Evolutionary conservation across 2,888 invertebrate genomes (phyloP).

Genomic region (Rugalucina vietnamica): DNA sequence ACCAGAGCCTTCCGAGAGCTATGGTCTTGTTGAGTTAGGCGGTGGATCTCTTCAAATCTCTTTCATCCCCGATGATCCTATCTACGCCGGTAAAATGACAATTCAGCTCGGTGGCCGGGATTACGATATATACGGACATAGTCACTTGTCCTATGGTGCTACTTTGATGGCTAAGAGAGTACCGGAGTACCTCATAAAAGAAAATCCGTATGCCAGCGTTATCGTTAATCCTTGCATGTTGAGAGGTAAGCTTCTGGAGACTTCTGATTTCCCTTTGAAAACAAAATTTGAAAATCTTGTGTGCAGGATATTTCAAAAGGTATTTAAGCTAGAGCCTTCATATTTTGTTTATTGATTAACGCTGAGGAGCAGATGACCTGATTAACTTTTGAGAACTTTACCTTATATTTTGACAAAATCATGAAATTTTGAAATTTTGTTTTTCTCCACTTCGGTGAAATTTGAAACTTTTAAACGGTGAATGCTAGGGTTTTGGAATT

Average conservation of each 20-base stretch:
- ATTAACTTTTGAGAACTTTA: too few relatives aligned
- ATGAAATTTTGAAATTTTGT: too few relatives aligned
- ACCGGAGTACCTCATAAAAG: slow-evolving; percentile 56
- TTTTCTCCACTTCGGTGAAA: too few relatives aligned
- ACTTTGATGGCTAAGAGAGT: slow-evolving; percentile 70
- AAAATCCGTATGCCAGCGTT: slow-evolving; percentile 54
- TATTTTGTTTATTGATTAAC: too few relatives aligned
- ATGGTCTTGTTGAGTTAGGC: slow-evolving; percentile 86
- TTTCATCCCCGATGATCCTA: slow-evolving; percentile 79
- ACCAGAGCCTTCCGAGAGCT: slow-evolving; percentile 67
- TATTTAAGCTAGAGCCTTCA: too few relatives aligned
- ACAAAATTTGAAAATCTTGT: too few relatives aligned
- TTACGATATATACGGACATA: slow-evolving; percentile 81
- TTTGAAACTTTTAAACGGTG: too few relatives aligned
- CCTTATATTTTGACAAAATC: too few relatives aligned
- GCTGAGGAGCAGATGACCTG: too few relatives aligned
- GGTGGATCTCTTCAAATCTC: slow-evolving; percentile 86
- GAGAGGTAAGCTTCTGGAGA: slow-evolving; percentile 69
- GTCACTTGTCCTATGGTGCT: slow-evolving; percentile 80
- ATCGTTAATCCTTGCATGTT: slow-evolving; percentile 75
- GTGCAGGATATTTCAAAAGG: too few relatives aligned
- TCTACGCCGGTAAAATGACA: slow-evolving; percentile 80
- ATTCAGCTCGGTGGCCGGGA: slow-evolving; percentile 71
- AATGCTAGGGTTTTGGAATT: too few relatives aligned
- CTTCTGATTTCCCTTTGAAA: too few relatives aligned